These are phyloP conservation scores for Microplitis demolitor DNA, from an alignment of 1,140 invertebrate genomes.

Conservation along the genomic window DNA sequence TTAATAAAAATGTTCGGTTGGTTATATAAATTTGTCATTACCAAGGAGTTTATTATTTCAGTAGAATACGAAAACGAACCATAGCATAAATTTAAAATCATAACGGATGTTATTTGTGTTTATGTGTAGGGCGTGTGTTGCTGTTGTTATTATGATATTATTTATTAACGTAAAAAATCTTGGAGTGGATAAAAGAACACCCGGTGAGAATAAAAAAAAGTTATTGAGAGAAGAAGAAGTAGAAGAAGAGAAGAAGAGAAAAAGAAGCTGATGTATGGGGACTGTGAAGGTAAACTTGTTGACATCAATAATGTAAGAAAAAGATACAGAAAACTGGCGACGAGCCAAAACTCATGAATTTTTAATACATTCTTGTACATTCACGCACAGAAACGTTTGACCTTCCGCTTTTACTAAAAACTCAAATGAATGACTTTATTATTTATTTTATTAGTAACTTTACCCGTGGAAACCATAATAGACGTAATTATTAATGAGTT, in stretches of 20 bases:
- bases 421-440: no score
- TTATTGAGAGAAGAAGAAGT: neutral
- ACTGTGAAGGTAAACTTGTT: conserved; percentile 17
- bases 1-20: no score
- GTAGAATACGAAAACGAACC: no score
- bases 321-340: conserved; percentile 9
- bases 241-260: neutral
- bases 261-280: conserved; percentile 7
- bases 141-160: neutral
- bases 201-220: neutral
- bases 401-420: neutral
- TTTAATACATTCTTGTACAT: conserved; percentile 1
- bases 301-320: conserved; percentile 25
- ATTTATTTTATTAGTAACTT: no score
- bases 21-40: no score
- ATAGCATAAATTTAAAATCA: no score
- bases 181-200: neutral
- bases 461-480: no score
- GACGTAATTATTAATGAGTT: no score
- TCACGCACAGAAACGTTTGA: neutral
- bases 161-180: neutral
- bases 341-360: conserved; percentile 6
- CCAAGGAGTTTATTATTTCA: no score
- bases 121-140: no score
- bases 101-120: no score